A percentile compares a stretch with the other conserved stretches of the same genome.
Evolutionary conservation across 2,797 vertebrate genomes (phyloP).

Genomic region (Naso thynnoides): DNA sequence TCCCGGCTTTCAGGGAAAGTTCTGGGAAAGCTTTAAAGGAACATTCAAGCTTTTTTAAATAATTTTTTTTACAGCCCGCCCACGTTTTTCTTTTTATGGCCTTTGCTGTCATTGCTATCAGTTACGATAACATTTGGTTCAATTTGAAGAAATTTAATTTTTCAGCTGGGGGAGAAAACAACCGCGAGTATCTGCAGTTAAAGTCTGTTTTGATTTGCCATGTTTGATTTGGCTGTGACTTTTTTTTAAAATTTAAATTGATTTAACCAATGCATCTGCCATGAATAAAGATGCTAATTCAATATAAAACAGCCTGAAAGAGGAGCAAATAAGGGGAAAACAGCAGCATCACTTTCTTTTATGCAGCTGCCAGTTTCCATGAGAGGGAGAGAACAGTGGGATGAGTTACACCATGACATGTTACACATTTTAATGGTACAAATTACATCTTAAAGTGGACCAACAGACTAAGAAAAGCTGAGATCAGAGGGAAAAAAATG

Average conservation of each 20-base stretch:
- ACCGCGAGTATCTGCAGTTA: background rate
- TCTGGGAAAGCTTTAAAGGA: constrained; percentile 25
- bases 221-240: constrained; percentile 2
- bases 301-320: constrained; percentile 19
- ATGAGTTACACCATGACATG: constrained; percentile 25
- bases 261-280: constrained; percentile 33
- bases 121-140: constrained; percentile 40
- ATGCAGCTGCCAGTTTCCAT: constrained; percentile 16
- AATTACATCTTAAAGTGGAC: constrained; percentile 25
- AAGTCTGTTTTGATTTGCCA: constrained; percentile 11
- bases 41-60: constrained; percentile 18
- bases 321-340: background rate
- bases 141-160: constrained; percentile 14
- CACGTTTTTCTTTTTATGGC: constrained; percentile 34
- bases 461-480: constrained; percentile 20
- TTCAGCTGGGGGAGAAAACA: constrained; percentile 1
- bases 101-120: constrained; percentile 27
- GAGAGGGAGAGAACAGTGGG: constrained; percentile 23
- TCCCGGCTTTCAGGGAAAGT: background rate
- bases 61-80: constrained; percentile 8
- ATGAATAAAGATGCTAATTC: constrained; percentile 25
- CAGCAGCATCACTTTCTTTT: constrained; percentile 10
- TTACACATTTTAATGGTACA: constrained; percentile 21
- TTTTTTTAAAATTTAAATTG: constrained; percentile 12
- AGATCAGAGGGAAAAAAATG: constrained; percentile 30